phyloP scores from a whole-genome alignment of 2,113 vertebrate genomes.

The Pogonocichla stellata region DNA sequence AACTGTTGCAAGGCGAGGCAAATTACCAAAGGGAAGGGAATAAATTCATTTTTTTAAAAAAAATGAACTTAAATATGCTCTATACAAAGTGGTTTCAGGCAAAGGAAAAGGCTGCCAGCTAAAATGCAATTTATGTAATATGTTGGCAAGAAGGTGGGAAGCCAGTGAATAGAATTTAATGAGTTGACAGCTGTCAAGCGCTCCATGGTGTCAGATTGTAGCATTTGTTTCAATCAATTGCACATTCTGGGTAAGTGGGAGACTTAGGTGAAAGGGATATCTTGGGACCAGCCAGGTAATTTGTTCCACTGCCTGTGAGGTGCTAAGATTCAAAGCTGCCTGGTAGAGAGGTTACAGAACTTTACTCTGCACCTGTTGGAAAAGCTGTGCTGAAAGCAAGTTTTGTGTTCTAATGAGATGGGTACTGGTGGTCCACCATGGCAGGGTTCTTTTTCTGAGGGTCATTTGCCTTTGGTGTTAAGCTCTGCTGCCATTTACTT shows the following conservation, averaged over 20 bases:
- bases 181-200: slow-evolving; percentile 36
- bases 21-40: slow-evolving; percentile 8
- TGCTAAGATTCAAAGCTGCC: background rate
- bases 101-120: background rate
- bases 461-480: background rate
- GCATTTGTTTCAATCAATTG: slow-evolving; percentile 16
- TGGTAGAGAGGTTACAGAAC: background rate
- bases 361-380: background rate
- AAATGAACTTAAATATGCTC: background rate
- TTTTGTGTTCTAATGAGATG: background rate
- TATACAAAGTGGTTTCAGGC: slow-evolving; percentile 33
- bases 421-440: background rate
- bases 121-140: slow-evolving; percentile 47
- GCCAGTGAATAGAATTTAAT: slow-evolving; percentile 25
- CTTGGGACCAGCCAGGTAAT: background rate
- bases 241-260: background rate
- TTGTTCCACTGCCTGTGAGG: background rate
- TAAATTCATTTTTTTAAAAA: background rate
- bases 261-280: background rate
- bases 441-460: background rate
- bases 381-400: background rate
- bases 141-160: background rate
- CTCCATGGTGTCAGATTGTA: background rate
- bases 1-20: slow-evolving; percentile 20
- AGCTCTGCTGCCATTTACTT: background rate